Conservation (phyloP, 2,797 vertebrate genomes). For the Sebastes dallii region DNA sequence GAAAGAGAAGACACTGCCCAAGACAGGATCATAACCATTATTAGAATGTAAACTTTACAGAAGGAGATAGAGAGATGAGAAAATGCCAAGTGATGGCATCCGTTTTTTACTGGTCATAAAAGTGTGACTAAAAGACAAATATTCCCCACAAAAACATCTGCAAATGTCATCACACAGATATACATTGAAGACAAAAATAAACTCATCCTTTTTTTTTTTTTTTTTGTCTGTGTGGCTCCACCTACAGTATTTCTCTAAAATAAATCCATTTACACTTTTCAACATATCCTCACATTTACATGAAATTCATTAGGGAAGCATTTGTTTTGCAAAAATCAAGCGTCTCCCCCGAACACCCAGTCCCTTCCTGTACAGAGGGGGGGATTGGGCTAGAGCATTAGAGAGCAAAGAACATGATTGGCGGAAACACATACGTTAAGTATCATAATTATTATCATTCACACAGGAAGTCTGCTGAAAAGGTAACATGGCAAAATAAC, state of each 20-base stretch:
- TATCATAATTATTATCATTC: constrained; percentile 37
- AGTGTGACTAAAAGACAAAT: constrained; percentile 75
- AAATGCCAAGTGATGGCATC: constrained; percentile 59
- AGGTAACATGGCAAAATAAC: constrained; percentile 64
- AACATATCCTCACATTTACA: constrained; percentile 76
- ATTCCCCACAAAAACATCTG: constrained; percentile 79
- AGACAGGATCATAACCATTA: constrained; percentile 70
- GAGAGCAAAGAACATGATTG: constrained; percentile 45
- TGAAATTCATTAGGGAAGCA: constrained; percentile 71
- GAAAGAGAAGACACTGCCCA: constrained; percentile 68
- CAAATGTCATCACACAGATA: constrained; percentile 78
- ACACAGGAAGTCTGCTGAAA: constrained; percentile 60
- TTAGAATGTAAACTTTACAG: constrained; percentile 84
- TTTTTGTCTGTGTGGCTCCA: constrained; percentile 59
- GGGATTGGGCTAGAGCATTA: constrained; percentile 24
- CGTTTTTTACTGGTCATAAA: constrained; percentile 68
- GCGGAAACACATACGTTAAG: constrained; percentile 40
- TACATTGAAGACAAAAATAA: constrained; percentile 80
- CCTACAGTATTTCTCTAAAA: constrained; percentile 69
- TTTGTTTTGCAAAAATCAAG: constrained; percentile 60
- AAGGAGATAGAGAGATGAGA: constrained; percentile 68
- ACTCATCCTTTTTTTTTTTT: constrained; percentile 51
- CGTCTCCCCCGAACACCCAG: constrained; percentile 15
- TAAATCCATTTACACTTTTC: constrained; percentile 79
- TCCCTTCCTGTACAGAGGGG: constrained; percentile 36